Evolutionary conservation across 1,140 invertebrate genomes (phyloP).

Genomic region (Lanistes nyassanus): DNA sequence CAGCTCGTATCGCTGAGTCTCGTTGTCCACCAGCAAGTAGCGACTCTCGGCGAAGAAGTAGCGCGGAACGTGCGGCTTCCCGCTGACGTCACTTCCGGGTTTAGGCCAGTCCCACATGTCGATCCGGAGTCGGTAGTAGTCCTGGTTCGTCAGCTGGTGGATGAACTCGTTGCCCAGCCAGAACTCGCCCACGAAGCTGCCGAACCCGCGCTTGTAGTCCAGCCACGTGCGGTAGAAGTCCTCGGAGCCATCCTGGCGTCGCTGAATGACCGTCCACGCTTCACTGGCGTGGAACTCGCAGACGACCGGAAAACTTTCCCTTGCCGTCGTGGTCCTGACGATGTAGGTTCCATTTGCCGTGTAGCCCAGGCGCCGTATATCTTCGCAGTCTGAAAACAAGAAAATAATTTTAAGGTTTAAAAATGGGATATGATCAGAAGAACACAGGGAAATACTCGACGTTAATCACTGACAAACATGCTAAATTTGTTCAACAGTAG

Average conservation of each 20-base stretch:
- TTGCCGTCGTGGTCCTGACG: slow-evolving; percentile 75
- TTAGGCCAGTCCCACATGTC: slow-evolving; percentile 72
- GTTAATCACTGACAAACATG: not conserved
- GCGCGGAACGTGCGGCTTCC: slow-evolving; percentile 2
- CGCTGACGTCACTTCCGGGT: not conserved
- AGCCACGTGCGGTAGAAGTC: slow-evolving; percentile 93
- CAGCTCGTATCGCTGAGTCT: slow-evolving; percentile 28
- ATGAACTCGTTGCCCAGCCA: slow-evolving; percentile 69
- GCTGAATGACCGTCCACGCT: slow-evolving; percentile 85
- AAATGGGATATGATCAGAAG: not conserved
- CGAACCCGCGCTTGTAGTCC: slow-evolving; percentile 94
- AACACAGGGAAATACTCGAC: not conserved
- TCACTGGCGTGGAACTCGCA: slow-evolving; percentile 80
- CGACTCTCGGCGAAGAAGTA: slow-evolving; percentile 36
- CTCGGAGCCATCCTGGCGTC: slow-evolving; percentile 76
- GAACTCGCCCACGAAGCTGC: slow-evolving; percentile 79
- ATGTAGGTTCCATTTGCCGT: slow-evolving; percentile 72
- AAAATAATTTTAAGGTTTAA: not conserved
- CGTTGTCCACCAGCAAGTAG: slow-evolving; percentile 32
- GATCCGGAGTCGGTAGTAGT: slow-evolving; percentile 72
- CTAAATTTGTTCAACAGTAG: no score
- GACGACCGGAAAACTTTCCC: slow-evolving; percentile 79
- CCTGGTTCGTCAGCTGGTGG: slow-evolving; percentile 60
- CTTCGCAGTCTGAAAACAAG: slow-evolving; percentile 41
- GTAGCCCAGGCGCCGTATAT: slow-evolving; percentile 27